Evolutionary conservation across 1,140 invertebrate genomes (phyloP).

Genomic region (Homarus americanus): DNA sequence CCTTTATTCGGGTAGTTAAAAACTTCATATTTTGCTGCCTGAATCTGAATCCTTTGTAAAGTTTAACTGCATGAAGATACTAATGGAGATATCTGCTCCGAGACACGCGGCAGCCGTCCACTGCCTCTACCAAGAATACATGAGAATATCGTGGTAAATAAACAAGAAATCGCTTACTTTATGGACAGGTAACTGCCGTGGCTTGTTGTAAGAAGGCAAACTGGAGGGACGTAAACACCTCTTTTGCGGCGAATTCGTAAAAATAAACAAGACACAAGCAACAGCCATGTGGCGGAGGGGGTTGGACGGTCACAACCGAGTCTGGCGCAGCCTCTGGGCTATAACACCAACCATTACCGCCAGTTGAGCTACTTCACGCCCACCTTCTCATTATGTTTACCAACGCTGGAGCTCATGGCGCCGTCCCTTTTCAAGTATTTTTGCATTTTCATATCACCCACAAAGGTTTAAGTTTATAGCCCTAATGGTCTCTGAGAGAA

Average conservation of each 20-base stretch:
- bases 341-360: not conserved
- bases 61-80: not conserved
- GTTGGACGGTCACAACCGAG: not conserved
- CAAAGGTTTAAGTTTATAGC: no score
- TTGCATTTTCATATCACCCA: no score
- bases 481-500: no score
- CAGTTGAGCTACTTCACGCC: not conserved
- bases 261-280: slow-evolving; percentile 8
- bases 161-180: not conserved
- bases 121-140: not conserved
- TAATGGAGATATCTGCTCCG: not conserved
- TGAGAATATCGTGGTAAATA: not conserved
- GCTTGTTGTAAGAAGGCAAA: slow-evolving; percentile 11
- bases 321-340: not conserved
- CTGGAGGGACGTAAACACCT: not conserved
- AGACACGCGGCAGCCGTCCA: not conserved
- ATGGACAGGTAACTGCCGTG: not conserved
- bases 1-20: not conserved
- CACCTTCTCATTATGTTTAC: not conserved
- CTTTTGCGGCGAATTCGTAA: slow-evolving; percentile 25
- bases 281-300: slow-evolving; percentile 3
- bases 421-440: no score
- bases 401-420: no score
- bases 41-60: no score
- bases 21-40: not conserved